Base-by-base conservation (phyloP, 2,888 invertebrate species). In the Blastobasis lacticolella region DNA sequence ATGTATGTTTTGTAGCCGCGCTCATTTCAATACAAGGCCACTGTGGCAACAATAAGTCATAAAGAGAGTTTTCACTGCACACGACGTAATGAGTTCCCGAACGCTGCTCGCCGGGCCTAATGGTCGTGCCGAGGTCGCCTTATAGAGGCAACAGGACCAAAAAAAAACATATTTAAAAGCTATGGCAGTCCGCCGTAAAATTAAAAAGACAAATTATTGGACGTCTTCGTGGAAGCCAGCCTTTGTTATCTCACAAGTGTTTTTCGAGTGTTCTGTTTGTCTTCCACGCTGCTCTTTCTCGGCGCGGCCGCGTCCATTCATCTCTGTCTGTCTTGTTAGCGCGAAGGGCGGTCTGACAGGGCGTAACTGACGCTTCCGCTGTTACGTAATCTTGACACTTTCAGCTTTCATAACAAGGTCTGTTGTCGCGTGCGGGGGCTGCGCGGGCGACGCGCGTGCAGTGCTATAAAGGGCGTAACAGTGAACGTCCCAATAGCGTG, bases 201-300 rank as follows among this genome's bases (percentile, higher is more conserved):
- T 88, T 87, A 87, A 88, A 88, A 88, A 86, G 87, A 87, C 87
- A 88, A 88, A 87, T 88, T 88, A 88, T 88, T 84, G 84, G 77
- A 85, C 83, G 81, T 86, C 80, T 88, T 87, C 88, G 82, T 85
- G 81, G 88, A 88, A 87, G 78, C 75, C 72, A 77, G 80, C 80
- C 83, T 87, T 87, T 88, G 88, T 88, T 87, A 88, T 86, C 82
- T 82, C 83, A 83, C 85, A 84, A 87, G 88, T 87, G 88, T 86
- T 88, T 87, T 87, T 86, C 83, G 79, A 87, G 84, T 82, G 84
- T 75, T 82, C 77, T 84, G 82, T 83, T 81, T 78, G 76, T 83
- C 75, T 74, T 75, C 67, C 70, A 65, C 68, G 75, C 73, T 71
- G 61, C 73, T 84, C 78, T 61, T 67, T 59, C 83, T 59, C 59